A percentile compares a stretch with the other conserved stretches of the same genome.
Conservation (phyloP, 2,113 vertebrate genomes). For the Zapornia atra region DNA sequence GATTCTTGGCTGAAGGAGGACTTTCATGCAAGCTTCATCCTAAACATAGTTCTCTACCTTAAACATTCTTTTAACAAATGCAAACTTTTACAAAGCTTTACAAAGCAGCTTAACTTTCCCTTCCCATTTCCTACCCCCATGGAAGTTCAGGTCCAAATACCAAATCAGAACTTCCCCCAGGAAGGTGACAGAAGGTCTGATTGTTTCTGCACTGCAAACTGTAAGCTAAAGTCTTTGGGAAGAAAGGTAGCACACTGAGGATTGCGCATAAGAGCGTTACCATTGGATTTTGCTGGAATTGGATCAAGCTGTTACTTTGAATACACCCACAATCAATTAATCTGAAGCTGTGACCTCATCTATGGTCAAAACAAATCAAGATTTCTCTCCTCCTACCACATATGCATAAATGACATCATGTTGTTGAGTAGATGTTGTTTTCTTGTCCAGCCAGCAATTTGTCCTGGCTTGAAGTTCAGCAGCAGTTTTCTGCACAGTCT, state of each 20-base stretch:
- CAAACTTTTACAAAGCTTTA: neutral
- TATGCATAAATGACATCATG: neutral
- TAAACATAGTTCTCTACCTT: neutral
- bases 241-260: neutral
- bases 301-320: conserved; percentile 31
- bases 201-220: neutral
- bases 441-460: conserved; percentile 9
- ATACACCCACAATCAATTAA: neutral
- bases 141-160: neutral
- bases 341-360: conserved; percentile 9
- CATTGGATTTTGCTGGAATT: neutral
- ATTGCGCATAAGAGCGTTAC: neutral
- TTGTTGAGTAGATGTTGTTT: neutral
- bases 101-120: neutral
- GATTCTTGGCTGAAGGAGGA: neutral
- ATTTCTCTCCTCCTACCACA: neutral
- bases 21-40: neutral
- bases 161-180: neutral
- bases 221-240: neutral
- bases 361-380: conserved; percentile 29
- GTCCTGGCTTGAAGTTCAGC: conserved; percentile 9
- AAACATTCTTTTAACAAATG: neutral
- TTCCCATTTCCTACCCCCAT: neutral
- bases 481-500: neutral
- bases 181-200: neutral